These are phyloP conservation scores for Macropus fuliginosus DNA, from an alignment of 2,797 vertebrate species.

Conservation along the genomic window DNA sequence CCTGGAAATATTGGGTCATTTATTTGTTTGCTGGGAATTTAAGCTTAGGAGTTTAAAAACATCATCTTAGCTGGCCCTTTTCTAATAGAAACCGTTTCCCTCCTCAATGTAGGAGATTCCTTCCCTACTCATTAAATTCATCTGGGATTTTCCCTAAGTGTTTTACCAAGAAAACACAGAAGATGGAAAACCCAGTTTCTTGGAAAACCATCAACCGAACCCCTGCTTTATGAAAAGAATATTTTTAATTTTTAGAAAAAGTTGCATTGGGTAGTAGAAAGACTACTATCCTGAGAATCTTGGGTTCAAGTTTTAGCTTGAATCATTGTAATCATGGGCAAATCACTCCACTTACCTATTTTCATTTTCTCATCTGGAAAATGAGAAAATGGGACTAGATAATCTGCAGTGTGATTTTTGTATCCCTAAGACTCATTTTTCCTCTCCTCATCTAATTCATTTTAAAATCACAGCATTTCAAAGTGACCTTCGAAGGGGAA, in stretches of 20 bases:
- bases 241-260: background rate
- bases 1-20: background rate
- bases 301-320: background rate
- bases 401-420: background rate
- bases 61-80: background rate
- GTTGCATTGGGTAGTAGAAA: background rate
- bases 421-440: background rate
- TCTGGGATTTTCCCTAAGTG: background rate
- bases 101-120: background rate
- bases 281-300: background rate
- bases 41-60: background rate
- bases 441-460: background rate
- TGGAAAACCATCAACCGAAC: background rate
- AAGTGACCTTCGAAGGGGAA: background rate
- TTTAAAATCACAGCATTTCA: background rate
- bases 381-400: background rate
- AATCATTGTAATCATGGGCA: background rate
- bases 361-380: background rate
- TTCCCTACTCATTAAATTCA: background rate
- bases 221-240: background rate
- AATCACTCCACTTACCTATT: background rate
- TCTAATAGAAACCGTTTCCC: background rate
- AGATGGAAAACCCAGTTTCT: background rate
- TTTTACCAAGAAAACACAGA: background rate
- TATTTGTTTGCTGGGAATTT: background rate